Evolutionary conservation across 2,888 invertebrate species (phyloP).

Genomic region (Eupithecia pulchellata): DNA sequence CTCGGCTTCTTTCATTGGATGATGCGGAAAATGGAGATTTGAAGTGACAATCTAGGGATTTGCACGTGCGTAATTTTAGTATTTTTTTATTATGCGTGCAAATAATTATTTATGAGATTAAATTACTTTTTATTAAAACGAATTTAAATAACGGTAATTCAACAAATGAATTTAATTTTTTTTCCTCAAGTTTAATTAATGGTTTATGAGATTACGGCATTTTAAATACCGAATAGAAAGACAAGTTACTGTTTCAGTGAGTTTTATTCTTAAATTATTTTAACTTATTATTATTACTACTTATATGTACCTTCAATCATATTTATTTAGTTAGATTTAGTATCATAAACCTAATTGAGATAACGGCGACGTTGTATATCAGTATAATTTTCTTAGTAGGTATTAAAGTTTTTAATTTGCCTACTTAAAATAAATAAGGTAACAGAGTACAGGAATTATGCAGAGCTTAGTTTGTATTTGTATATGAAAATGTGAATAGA

Average conservation of each 20-base stretch:
- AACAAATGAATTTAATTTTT: too few relatives aligned
- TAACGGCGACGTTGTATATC: neutral
- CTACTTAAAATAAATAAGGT: conserved; percentile 32
- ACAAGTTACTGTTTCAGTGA: neutral
- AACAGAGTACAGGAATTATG: conserved; percentile 24
- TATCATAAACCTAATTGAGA: neutral
- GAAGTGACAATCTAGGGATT: conserved; percentile 8
- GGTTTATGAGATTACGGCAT: neutral
- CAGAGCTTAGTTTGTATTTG: conserved; percentile 3
- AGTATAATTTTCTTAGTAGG: neutral
- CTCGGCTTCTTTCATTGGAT: conserved; percentile 92
- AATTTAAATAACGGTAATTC: neutral
- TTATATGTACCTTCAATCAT: neutral
- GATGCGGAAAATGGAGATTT: conserved; percentile 88
- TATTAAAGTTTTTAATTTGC: conserved; percentile 18
- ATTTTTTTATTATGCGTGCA: conserved; percentile 15
- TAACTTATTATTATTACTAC: neutral
- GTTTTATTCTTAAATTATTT: neutral
- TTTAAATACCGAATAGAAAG: neutral
- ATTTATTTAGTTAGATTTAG: neutral
- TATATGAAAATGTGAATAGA: conserved; percentile 10
- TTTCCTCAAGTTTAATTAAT: neutral
- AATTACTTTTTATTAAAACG: neutral
- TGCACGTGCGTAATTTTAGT: conserved; percentile 25
- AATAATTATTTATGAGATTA: neutral